phyloP scores from a whole-genome alignment of 2,888 invertebrate species.

The Gasteruption jaculator region DNA sequence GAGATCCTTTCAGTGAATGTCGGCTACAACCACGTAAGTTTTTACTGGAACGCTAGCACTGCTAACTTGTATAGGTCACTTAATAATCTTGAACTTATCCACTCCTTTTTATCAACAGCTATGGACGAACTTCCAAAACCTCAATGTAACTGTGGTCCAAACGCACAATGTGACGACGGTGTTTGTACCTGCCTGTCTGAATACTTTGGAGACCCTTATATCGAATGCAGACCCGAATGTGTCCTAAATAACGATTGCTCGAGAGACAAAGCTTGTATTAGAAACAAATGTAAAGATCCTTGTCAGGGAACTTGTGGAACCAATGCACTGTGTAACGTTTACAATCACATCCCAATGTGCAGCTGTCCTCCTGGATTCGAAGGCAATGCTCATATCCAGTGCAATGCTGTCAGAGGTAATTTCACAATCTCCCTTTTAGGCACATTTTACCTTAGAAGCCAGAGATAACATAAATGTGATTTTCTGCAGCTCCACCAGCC shows the following conservation, averaged over 20 bases:
- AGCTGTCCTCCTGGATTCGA: slow-evolving; percentile 65
- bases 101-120: slow-evolving; percentile 23
- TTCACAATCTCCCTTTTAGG: neutral
- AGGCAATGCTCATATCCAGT: slow-evolving; percentile 69
- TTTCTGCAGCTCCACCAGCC: slow-evolving; percentile 1
- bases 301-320: slow-evolving; percentile 54
- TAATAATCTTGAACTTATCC: slow-evolving; percentile 3
- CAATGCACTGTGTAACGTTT: slow-evolving; percentile 51
- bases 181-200: slow-evolving; percentile 49
- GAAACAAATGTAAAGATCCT: slow-evolving; percentile 52
- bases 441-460: slow-evolving; percentile 22
- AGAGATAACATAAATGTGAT: slow-evolving; percentile 11
- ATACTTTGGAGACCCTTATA: slow-evolving; percentile 53
- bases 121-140: slow-evolving; percentile 47
- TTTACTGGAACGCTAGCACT: too few relatives aligned
- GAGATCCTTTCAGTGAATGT: slow-evolving; percentile 68
- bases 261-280: slow-evolving; percentile 51
- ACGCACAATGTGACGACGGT: slow-evolving; percentile 53
- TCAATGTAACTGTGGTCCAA: slow-evolving; percentile 55
- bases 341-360: slow-evolving; percentile 51
- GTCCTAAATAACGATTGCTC: slow-evolving; percentile 53
- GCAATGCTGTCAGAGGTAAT: slow-evolving; percentile 56
- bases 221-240: slow-evolving; percentile 53
- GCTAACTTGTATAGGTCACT: too few relatives aligned
- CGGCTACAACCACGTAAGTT: slow-evolving; percentile 33